Conservation (phyloP, 1,140 invertebrate species). For the Neodiprion fabricii region DNA sequence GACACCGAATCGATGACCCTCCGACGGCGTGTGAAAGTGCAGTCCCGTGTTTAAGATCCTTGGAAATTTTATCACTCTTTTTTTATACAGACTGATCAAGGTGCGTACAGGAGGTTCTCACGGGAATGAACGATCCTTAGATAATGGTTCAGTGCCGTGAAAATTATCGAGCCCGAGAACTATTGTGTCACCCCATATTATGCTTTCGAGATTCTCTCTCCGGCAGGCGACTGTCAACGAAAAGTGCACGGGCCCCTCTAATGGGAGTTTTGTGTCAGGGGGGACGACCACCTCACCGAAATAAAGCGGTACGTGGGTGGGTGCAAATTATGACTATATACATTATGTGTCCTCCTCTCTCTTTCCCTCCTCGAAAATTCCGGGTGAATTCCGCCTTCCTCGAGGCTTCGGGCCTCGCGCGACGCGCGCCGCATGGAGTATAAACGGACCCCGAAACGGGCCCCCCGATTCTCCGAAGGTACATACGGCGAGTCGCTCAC, state of each 20-base stretch:
- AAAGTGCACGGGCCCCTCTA: not conserved
- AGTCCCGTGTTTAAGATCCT: no score
- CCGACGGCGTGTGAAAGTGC: no score
- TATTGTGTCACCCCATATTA: not conserved
- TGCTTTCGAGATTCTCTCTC: not conserved
- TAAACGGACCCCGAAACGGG: not conserved
- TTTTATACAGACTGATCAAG: no score
- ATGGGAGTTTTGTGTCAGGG: slow-evolving; percentile 4
- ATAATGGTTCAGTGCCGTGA: not conserved
- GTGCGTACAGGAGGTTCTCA: not conserved
- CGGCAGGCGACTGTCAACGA: not conserved
- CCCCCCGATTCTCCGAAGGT: not conserved
- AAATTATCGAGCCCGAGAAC: not conserved
- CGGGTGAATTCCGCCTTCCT: no score
- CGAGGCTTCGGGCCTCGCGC: no score
- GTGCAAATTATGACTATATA: not conserved
- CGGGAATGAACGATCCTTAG: not conserved
- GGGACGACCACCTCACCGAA: not conserved
- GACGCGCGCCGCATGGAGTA: not conserved
- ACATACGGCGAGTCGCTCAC: not conserved
- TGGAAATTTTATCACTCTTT: no score
- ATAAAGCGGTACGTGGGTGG: slow-evolving; percentile 6
- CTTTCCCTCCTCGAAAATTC: not conserved
- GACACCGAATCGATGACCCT: no score
- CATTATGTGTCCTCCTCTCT: not conserved